phyloP scores from a whole-genome alignment of 1,140 invertebrate species.

The Holcopasites calliopsidis region DNA sequence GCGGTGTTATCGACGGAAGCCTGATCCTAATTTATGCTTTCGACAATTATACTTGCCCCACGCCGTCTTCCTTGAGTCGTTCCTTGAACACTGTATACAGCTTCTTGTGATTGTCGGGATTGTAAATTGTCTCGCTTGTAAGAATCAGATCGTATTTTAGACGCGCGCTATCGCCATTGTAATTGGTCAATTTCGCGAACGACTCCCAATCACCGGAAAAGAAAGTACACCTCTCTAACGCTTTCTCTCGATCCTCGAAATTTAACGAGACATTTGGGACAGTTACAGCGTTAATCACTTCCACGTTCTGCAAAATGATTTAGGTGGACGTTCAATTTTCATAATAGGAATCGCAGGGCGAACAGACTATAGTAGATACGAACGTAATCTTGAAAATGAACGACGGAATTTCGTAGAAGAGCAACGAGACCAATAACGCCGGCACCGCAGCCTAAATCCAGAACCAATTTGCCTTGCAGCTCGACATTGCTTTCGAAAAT shows the following conservation, averaged over 20 bases:
- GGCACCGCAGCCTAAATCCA: constrained; percentile 93
- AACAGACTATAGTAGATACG: constrained; percentile 63
- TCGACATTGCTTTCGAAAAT: constrained; percentile 77
- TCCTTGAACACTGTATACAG: constrained; percentile 85
- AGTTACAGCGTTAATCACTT: constrained; percentile 87
- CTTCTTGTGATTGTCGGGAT: constrained; percentile 88
- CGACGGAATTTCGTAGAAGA: constrained; percentile 83
- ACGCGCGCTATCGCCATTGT: constrained; percentile 60
- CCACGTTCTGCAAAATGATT: constrained; percentile 84
- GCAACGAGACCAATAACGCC: constrained; percentile 90
- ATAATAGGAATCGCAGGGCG: constrained; percentile 34
- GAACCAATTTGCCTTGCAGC: constrained; percentile 81
- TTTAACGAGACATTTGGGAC: constrained; percentile 90
- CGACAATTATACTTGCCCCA: constrained; percentile 75
- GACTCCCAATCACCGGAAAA: constrained; percentile 91
- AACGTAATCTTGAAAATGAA: constrained; percentile 96
- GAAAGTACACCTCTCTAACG: constrained; percentile 82
- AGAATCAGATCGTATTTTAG: constrained; percentile 90
- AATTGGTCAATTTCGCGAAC: constrained; percentile 79
- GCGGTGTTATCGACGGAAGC: constrained; percentile 11
- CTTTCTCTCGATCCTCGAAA: constrained; percentile 76
- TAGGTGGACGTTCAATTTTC: background rate
- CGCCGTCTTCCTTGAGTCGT: constrained; percentile 84
- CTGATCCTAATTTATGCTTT: constrained; percentile 15
- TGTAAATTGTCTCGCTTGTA: constrained; percentile 95